phyloP scores from a whole-genome alignment of 2,113 vertebrate genomes.

The Felis chaus region DNA sequence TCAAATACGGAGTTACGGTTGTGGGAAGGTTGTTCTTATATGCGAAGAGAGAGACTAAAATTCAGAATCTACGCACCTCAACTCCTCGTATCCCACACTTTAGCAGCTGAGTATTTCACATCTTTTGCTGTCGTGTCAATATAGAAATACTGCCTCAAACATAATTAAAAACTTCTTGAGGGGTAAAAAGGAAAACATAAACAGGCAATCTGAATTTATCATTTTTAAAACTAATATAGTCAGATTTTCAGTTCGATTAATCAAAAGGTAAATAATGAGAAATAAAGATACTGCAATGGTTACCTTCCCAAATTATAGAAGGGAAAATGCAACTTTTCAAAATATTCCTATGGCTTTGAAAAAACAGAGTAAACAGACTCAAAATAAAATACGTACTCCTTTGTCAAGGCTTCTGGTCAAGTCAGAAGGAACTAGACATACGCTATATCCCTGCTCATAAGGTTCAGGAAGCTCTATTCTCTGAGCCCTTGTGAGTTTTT shows the following conservation, averaged over 20 bases:
- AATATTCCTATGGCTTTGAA: background rate
- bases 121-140: background rate
- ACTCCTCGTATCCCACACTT: background rate
- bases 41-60: background rate
- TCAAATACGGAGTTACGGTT: background rate
- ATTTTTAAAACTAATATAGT: background rate
- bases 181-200: background rate
- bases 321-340: background rate
- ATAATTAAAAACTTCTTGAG: background rate
- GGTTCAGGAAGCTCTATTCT: background rate
- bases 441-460: background rate
- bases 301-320: background rate
- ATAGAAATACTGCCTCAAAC: background rate
- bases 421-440: background rate
- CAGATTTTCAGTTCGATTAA: background rate
- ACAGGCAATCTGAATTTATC: background rate
- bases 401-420: background rate
- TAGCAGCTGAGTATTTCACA: background rate
- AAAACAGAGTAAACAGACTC: background rate
- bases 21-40: background rate
- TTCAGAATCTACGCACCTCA: background rate
- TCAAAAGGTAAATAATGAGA: constrained; percentile 16
- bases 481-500: background rate
- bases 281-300: background rate
- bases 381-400: background rate